Percentiles rank a stretch among this genome's conserved stretches.
Conservation (phyloP, 2,888 invertebrate species). For the Agonopterix alstromeriana region DNA sequence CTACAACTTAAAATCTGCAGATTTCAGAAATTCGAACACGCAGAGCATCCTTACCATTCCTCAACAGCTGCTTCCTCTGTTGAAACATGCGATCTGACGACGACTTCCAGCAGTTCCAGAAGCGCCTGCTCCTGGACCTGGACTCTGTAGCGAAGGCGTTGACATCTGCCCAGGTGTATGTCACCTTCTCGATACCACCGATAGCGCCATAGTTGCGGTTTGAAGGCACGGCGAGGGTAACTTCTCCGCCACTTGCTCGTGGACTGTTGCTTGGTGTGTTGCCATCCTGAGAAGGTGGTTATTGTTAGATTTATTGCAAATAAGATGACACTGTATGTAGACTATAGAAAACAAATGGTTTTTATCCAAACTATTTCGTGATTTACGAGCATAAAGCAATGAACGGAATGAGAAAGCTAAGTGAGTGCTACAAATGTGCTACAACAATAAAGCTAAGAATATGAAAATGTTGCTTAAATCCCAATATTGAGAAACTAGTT, state of each 20-base stretch:
- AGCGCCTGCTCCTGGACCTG: conserved; percentile 52
- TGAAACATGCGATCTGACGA: conserved; percentile 55
- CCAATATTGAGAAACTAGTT: no score
- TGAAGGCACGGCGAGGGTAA: conserved; percentile 40
- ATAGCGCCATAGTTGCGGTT: conserved; percentile 58
- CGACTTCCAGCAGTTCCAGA: conserved; percentile 65
- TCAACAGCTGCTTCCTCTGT: conserved; percentile 83
- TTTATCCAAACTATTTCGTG: no score
- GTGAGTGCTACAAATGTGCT: no score
- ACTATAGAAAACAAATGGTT: no score
- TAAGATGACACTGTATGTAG: no score
- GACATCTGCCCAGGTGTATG: conserved; percentile 87
- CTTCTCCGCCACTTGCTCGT: conserved; percentile 45
- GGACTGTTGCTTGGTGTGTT: conserved; percentile 44
- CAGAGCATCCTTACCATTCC: conserved; percentile 75
- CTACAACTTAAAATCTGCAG: no score
- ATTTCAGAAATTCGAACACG: no score
- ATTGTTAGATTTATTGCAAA: no score
- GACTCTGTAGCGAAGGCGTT: conserved; percentile 84
- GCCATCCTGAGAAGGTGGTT: conserved; percentile 27
- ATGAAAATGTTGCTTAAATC: no score
- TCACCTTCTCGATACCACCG: conserved; percentile 69
- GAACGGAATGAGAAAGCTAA: no score
- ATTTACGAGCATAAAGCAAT: no score
- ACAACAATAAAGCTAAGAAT: no score